Conservation (phyloP, 2,797 vertebrate genomes). For the Arnoldichthys spilopterus region DNA sequence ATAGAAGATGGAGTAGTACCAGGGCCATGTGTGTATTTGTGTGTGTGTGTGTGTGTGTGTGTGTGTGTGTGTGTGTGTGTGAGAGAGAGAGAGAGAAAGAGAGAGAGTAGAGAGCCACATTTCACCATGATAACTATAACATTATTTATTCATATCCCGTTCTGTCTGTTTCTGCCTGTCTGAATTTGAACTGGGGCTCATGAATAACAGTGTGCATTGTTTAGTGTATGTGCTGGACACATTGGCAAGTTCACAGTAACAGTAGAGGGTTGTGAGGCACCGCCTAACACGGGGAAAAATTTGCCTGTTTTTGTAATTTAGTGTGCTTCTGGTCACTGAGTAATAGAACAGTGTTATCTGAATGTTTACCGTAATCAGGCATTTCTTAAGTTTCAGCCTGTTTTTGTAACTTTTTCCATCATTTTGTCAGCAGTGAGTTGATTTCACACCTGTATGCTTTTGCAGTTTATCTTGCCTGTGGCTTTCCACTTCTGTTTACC, state of each 20-base stretch:
- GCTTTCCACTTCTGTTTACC: too few species aligned
- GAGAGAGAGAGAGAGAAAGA: background rate
- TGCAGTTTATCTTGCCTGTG: too few species aligned
- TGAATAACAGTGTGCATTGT: background rate
- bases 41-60: background rate
- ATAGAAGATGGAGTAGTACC: background rate
- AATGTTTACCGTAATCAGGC: too few species aligned
- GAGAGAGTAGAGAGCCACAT: background rate
- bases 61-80: background rate
- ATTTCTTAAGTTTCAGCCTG: too few species aligned
- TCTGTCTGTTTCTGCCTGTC: slow-evolving; percentile 13
- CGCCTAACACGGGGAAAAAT: too few species aligned
- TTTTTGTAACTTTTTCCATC: too few species aligned
- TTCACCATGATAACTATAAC: slow-evolving; percentile 16
- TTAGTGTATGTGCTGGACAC: background rate
- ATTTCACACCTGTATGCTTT: too few species aligned
- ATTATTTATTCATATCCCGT: slow-evolving; percentile 31
- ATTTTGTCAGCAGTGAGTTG: too few species aligned
- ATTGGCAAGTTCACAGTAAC: background rate
- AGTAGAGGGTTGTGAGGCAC: background rate
- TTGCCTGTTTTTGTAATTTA: too few species aligned
- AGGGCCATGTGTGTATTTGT: background rate
- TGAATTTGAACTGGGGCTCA: background rate
- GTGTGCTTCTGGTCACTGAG: too few species aligned
- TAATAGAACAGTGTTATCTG: background rate